Base-by-base conservation (phyloP, 2,888 invertebrate species). In the Lobophora halterata region DNA sequence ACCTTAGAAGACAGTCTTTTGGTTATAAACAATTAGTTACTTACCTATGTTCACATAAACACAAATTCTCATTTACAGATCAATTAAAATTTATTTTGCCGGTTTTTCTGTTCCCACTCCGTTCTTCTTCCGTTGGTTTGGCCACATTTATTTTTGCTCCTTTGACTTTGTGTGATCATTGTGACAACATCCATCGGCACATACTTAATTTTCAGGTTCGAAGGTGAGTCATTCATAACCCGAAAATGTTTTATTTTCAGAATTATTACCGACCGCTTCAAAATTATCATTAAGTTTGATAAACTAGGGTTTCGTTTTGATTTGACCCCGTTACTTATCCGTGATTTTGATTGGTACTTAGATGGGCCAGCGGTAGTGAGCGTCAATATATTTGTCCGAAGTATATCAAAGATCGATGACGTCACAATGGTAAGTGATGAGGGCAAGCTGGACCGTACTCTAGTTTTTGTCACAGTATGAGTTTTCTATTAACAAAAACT, bases 321-420 rank as follows among this genome's bases (percentile, higher is more conserved):
- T 65, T 57, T 52, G 62, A 62, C 67, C 59, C 66, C 65, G 61
- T 71, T 60, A 70, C 71, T 63, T 61, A 79, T 70, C 66, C 65
- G 67, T 76, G 78, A 83, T 85, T 87, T 83, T 87, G 83, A 85
- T 87, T 87, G 82, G 81, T 83, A 85, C 83, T 82, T 83, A 86
- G 95, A 95, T 94, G 97, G 97, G 85, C 96, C 97, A 82, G 96
- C 97, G 86, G 92, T 95, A 89, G 97, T 97, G 88, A 93, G 93
- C 90, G 97, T 97, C 92, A 97, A 97, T 95, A 96, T 97, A 91
- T 96, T 96, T 93, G 95, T 97, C 90, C 91, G 97, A 92, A 97
- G 97, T 95, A 96, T 98, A 91, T 96, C 97, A 90, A 97, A 97
- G 92, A 97, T 97, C 91, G 97, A 97, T 93, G 97, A 97, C 92